Evolutionary conservation across 2,113 vertebrate species (phyloP), one percentile per base, ranked within the genome.

Genomic region (Puma concolor): DNA sequence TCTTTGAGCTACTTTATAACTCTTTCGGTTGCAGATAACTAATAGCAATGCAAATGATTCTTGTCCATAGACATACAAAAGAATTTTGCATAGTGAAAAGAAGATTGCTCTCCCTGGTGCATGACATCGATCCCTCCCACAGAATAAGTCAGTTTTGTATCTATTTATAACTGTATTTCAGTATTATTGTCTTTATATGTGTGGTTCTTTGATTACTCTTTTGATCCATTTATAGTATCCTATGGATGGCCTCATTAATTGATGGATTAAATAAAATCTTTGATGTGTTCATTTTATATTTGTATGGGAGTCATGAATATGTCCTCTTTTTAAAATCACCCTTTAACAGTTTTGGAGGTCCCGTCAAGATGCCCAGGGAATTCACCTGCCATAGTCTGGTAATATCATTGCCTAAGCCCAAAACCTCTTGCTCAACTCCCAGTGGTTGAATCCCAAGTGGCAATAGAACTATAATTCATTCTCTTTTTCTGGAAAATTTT

Each of bases 11-110:
- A 88, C n/a, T 85, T 83, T 69, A 79, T 25, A 57, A 36, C 33
- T 44, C 19, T 84, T 72, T 92, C n/a, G 7, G 1, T 36, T 54
- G 23, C 71, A 83, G 36, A 66, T 72, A 79, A 64, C 57, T 93
- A 83, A 84, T 27, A 82, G 2, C 52, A 72, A 67, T 72, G 69
- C 66, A 94, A 52, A 76, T 71, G 31, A 90, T 50, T 92, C 44
- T 71, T 83, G n/a, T 48, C 50, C 11, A 11, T 19, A 79, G 48
- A 38, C 33, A 44, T 44, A 76, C 36, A 85, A 54, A 44, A 44
- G 23, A 88, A 76, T 95, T 97, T 90, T 96, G 1, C 19, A 19
- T 25, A 19, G 11, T 85, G 91, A 19, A 81, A 96, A 88, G 76
- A 60, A 11, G 66, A 33, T 71, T 48, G 25, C 60, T 60, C 9